These are phyloP conservation scores for Genyomyrus donnyi DNA, from an alignment of 2,113 vertebrate species.

Conservation along the genomic window DNA sequence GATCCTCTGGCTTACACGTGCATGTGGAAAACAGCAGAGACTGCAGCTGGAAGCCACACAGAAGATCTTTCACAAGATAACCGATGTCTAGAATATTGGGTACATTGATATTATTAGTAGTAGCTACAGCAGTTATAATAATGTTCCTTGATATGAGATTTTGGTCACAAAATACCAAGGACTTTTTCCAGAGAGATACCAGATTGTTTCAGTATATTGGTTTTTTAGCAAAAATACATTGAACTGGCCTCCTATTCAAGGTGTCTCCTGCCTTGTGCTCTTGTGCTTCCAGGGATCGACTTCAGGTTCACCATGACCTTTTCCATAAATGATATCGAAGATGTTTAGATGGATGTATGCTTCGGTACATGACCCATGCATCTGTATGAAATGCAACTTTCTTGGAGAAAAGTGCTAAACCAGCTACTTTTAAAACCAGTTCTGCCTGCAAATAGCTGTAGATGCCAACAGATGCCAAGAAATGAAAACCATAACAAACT, in stretches of 20 bases:
- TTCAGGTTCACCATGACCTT: not conserved
- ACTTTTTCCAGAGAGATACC: not conserved
- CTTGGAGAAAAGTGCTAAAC: not conserved
- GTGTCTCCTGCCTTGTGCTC: not conserved
- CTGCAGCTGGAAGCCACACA: not conserved
- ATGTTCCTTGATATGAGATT: not conserved
- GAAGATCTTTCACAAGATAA: not conserved
- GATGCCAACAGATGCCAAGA: not conserved
- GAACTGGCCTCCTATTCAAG: not conserved
- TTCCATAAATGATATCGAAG: not conserved
- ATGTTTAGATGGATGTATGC: not conserved
- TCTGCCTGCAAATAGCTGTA: not conserved
- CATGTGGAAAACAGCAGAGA: not conserved
- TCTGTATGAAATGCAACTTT: not conserved
- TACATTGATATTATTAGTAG: not conserved
- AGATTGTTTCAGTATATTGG: not conserved
- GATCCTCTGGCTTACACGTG: not conserved
- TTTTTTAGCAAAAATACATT: not conserved
- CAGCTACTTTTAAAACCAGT: not conserved
- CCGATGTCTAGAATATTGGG: not conserved
- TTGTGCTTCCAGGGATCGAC: not conserved
- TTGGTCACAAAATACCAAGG: not conserved
- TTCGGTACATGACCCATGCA: not conserved
- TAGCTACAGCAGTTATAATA: not conserved
- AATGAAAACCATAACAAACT: not conserved